phyloP scores from a whole-genome alignment of 2,797 vertebrate species.

The Pogoniulus pusillus region DNA sequence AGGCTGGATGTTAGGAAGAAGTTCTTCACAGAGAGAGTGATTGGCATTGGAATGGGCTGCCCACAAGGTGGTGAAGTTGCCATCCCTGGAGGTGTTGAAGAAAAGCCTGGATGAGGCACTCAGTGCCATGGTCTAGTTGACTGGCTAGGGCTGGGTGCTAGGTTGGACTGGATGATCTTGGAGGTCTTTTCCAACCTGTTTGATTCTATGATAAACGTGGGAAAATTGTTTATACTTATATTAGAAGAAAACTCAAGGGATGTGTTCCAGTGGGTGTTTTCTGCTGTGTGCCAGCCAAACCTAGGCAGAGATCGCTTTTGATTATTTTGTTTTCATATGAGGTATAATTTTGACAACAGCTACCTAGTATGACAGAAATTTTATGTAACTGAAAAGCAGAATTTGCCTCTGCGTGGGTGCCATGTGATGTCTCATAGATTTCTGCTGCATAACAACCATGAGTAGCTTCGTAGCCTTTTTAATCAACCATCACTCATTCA shows the following conservation, averaged over 20 bases:
- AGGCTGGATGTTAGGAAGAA: too few species aligned
- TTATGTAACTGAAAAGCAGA: neutral
- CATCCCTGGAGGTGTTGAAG: too few species aligned
- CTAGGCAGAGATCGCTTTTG: neutral
- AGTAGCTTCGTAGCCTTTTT: neutral
- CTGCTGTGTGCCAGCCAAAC: neutral
- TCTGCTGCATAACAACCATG: neutral
- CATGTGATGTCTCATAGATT: neutral
- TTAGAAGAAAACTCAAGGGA: neutral
- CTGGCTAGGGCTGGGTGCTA: too few species aligned
- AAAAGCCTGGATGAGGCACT: too few species aligned
- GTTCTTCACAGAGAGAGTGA: too few species aligned
- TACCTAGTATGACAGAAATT: neutral
- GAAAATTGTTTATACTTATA: constrained; percentile 8
- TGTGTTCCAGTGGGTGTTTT: neutral
- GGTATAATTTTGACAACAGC: neutral
- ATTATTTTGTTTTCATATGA: neutral
- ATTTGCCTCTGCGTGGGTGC: neutral
- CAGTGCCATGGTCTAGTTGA: too few species aligned
- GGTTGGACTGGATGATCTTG: too few species aligned
- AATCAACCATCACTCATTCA: neutral
- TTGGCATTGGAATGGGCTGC: too few species aligned
- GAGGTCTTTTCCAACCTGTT: too few species aligned
- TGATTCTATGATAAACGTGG: too few species aligned
- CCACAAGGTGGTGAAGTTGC: too few species aligned